These are phyloP conservation scores for Phyllopteryx taeniolatus DNA, from an alignment of 2,113 vertebrate genomes.

Conservation along the genomic window DNA sequence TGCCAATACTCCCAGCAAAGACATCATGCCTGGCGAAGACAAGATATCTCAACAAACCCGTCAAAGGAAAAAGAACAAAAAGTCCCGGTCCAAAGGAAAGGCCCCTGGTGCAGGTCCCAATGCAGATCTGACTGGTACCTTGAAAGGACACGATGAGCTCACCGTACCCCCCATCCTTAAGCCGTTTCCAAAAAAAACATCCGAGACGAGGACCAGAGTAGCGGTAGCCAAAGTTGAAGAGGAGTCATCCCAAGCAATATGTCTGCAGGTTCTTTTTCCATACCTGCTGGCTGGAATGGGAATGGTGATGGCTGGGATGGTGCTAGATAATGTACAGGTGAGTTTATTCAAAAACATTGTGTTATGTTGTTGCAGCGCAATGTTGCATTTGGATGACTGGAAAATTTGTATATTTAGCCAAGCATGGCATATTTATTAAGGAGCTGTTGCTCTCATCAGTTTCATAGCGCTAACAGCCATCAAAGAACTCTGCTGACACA, in stretches of 20 bases:
- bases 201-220: constrained; percentile 63
- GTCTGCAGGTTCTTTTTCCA: constrained; percentile 84
- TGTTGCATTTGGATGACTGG: too few species aligned
- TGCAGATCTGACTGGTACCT: constrained; percentile 31
- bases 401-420: too few species aligned
- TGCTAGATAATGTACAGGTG: constrained; percentile 88
- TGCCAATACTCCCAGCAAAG: background rate
- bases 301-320: constrained; percentile 91
- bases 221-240: constrained; percentile 68
- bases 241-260: constrained; percentile 79
- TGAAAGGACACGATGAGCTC: constrained; percentile 62
- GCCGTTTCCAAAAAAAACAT: constrained; percentile 54
- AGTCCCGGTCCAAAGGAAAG: constrained; percentile 70
- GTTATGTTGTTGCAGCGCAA: too few species aligned
- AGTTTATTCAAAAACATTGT: constrained; percentile 15
- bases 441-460: too few species aligned
- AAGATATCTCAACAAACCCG: constrained; percentile 74
- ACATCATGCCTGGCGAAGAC: constrained; percentile 82
- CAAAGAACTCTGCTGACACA: too few species aligned
- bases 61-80: constrained; percentile 78
- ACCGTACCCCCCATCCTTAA: constrained; percentile 31
- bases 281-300: constrained; percentile 91
- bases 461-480: too few species aligned
- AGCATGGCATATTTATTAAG: too few species aligned
- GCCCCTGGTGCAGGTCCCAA: constrained; percentile 58